Percentiles rank a stretch among this genome's conserved stretches.
Conservation (phyloP, 2,888 invertebrate species). For the Sialis fuliginosa region DNA sequence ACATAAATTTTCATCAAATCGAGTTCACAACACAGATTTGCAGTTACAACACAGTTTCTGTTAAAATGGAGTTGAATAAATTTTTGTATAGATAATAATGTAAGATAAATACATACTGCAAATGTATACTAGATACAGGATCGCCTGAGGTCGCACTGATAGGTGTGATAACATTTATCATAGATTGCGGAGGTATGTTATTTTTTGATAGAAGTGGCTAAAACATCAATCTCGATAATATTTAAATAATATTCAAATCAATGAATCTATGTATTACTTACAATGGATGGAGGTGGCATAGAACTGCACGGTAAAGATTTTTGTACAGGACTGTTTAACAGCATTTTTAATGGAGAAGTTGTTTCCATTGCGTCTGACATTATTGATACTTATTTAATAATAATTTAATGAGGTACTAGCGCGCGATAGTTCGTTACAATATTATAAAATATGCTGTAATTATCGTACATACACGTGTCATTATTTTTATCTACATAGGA, state of each 20-base stretch:
- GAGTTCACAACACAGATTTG: constrained; percentile 52
- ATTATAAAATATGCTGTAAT: too few species aligned
- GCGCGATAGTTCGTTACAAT: too few species aligned
- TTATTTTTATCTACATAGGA: too few species aligned
- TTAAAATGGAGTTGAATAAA: constrained; percentile 14
- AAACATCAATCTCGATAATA: not conserved
- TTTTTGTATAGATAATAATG: not conserved
- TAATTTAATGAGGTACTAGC: too few species aligned
- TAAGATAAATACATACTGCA: constrained; percentile 19
- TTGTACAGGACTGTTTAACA: constrained; percentile 23
- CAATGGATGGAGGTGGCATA: constrained; percentile 8
- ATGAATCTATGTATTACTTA: not conserved
- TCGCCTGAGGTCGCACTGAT: constrained; percentile 3
- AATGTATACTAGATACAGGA: constrained; percentile 21
- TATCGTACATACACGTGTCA: too few species aligned
- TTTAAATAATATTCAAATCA: not conserved
- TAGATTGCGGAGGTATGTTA: constrained; percentile 7
- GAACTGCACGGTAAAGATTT: constrained; percentile 23
- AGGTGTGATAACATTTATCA: constrained; percentile 8
- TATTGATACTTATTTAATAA: too few species aligned
- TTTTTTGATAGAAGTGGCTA: not conserved
- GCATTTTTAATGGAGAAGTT: constrained; percentile 20
- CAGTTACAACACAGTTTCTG: constrained; percentile 70
- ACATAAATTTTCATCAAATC: constrained; percentile 58
- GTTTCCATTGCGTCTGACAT: not conserved